Evolutionary conservation across 2,797 vertebrate genomes (phyloP).

Genomic region (Dromococcyx pavoninus): DNA sequence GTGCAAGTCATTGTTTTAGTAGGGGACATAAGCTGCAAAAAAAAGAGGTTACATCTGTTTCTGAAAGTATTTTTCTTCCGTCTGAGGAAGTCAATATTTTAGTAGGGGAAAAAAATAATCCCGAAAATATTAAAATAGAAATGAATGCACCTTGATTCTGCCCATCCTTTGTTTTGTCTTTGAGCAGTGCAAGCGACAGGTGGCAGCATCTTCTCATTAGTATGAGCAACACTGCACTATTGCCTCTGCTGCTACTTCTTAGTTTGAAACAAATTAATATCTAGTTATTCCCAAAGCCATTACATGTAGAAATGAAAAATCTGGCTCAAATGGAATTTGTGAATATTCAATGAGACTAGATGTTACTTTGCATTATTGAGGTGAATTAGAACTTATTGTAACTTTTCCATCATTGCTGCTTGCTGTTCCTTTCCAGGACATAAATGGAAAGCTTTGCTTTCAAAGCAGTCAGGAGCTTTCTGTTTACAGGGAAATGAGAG

Average conservation of each 20-base stretch:
- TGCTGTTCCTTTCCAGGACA: neutral
- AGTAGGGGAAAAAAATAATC: neutral
- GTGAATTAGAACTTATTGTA: conserved; percentile 23
- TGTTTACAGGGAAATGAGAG: neutral
- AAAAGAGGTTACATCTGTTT: neutral
- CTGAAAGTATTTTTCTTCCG: neutral
- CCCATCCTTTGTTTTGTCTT: neutral
- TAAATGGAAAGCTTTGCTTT: neutral
- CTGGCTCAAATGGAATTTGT: conserved; percentile 7
- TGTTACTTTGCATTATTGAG: conserved; percentile 32
- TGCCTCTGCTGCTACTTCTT: neutral
- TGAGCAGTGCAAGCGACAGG: neutral
- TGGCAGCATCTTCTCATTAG: conserved; percentile 57
- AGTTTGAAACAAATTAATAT: conserved; percentile 55
- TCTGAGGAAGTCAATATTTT: neutral
- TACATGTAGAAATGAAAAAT: conserved; percentile 37
- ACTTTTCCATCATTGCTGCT: neutral
- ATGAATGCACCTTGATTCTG: neutral
- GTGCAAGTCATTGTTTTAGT: neutral
- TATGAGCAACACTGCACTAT: neutral
- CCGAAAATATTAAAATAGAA: neutral
- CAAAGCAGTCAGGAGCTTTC: neutral
- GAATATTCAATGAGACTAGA: conserved; percentile 44
- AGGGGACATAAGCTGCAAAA: neutral
- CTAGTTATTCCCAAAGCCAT: conserved; percentile 20